A percentile compares a stretch with the other conserved stretches of the same genome.
These are phyloP conservation scores for Paramisgurnus dabryanus DNA, from an alignment of 2,113 vertebrate genomes.

Conservation along the genomic window DNA sequence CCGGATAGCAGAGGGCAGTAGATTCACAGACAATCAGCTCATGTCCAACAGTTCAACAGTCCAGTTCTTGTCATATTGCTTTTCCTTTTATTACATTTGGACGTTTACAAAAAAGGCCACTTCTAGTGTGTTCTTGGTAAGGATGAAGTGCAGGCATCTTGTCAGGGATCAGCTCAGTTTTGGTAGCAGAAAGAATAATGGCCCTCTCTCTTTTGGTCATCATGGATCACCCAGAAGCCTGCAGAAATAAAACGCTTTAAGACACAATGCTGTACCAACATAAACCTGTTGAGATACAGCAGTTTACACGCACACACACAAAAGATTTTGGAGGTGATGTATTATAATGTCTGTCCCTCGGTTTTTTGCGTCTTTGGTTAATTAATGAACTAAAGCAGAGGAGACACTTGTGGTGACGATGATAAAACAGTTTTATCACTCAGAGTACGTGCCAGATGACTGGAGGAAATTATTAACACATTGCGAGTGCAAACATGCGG, in stretches of 20 bases:
- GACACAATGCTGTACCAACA: not conserved
- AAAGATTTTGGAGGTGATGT: not conserved
- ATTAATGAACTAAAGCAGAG: slow-evolving; percentile 42
- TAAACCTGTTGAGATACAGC: slow-evolving; percentile 8
- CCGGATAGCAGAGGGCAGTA: slow-evolving; percentile 23
- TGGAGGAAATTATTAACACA: slow-evolving; percentile 30
- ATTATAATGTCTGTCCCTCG: not conserved
- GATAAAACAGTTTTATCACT: slow-evolving; percentile 36
- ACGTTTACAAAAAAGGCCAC: slow-evolving; percentile 38
- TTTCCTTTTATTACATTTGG: slow-evolving; percentile 34
- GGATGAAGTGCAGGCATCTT: slow-evolving; percentile 13
- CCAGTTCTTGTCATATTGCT: slow-evolving; percentile 24
- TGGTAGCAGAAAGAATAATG: slow-evolving; percentile 26
- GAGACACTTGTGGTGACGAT: slow-evolving; percentile 16
- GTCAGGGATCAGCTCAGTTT: slow-evolving; percentile 33
- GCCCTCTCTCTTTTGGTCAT: slow-evolving; percentile 23
- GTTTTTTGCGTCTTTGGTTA: not conserved
- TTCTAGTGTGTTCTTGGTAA: slow-evolving; percentile 30
- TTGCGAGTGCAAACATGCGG: not conserved
- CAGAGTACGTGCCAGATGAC: slow-evolving; percentile 27
- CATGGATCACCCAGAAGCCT: slow-evolving; percentile 27
- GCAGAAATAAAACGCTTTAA: slow-evolving; percentile 21
- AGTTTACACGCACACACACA: slow-evolving; percentile 1
- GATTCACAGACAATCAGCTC: slow-evolving; percentile 13
- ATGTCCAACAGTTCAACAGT: not conserved